Conservation (phyloP, 2,888 invertebrate genomes). For the Lagria hirta region DNA sequence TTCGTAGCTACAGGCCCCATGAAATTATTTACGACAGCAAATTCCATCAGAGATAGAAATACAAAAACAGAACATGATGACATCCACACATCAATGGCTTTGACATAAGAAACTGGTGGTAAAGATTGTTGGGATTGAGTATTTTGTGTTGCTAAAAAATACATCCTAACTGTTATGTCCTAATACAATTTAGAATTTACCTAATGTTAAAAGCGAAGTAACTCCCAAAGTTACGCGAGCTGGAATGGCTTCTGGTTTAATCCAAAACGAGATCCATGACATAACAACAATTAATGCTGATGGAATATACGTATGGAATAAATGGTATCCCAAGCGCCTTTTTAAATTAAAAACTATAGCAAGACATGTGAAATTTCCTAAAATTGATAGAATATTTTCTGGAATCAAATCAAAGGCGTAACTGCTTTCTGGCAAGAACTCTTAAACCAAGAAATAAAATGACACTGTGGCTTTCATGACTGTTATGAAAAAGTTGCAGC, state of each 20-base stretch:
- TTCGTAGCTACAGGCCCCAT: slow-evolving; percentile 83
- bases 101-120: slow-evolving; percentile 89
- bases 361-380: slow-evolving; percentile 89
- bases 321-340: slow-evolving; percentile 82
- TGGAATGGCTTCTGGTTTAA: slow-evolving; percentile 89
- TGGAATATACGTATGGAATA: slow-evolving; percentile 91
- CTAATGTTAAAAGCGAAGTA: slow-evolving; percentile 81
- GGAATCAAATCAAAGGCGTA: too few relatives aligned
- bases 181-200: slow-evolving; percentile 55
- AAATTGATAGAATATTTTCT: too few relatives aligned
- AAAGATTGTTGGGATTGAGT: slow-evolving; percentile 87
- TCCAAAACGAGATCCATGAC: slow-evolving; percentile 97
- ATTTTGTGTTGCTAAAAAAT: slow-evolving; percentile 83
- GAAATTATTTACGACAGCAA: slow-evolving; percentile 87
- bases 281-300: slow-evolving; percentile 90
- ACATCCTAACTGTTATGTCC: too few relatives aligned
- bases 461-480: too few relatives aligned
- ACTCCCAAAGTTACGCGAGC: slow-evolving; percentile 87
- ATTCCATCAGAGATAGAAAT: slow-evolving; percentile 87
- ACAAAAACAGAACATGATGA: slow-evolving; percentile 89
- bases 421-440: too few relatives aligned
- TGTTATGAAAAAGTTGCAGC: too few relatives aligned
- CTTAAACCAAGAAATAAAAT: too few relatives aligned
- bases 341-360: slow-evolving; percentile 85
- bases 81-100: slow-evolving; percentile 93